Percentiles rank a stretch among this genome's conserved stretches.
These are phyloP conservation scores for Pelochelys cantorii DNA, from an alignment of 2,797 vertebrate species.

Conservation along the genomic window DNA sequence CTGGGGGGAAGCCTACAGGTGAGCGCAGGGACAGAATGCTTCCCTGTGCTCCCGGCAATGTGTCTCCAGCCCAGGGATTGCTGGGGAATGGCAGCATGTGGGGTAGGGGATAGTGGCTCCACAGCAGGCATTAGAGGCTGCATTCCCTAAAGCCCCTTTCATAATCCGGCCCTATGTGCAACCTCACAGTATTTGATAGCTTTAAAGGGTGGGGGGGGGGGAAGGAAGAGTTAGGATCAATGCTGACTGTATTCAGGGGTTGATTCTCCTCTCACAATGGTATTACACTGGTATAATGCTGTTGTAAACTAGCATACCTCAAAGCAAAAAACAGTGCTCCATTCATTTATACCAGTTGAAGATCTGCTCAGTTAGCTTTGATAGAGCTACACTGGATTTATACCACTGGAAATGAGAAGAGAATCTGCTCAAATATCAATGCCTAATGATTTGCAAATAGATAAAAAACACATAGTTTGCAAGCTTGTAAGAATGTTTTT, in stretches of 20 bases:
- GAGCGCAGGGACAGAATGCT: no score
- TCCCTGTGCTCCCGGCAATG: no score
- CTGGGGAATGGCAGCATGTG: no score
- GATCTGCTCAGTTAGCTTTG: background rate
- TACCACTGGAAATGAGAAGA: background rate
- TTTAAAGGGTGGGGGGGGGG: background rate
- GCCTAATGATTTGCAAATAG: background rate
- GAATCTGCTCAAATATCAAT: background rate
- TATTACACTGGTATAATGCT: background rate
- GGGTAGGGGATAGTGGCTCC: no score
- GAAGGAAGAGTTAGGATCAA: fast-evolving
- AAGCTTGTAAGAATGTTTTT: background rate
- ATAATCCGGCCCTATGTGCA: background rate
- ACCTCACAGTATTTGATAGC: background rate
- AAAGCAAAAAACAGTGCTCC: background rate
- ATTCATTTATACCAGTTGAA: background rate
- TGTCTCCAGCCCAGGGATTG: no score
- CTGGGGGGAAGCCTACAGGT: no score
- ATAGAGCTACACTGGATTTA: background rate
- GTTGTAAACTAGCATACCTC: fast-evolving
- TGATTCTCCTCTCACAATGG: background rate
- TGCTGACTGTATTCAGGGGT: background rate
- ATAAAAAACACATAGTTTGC: background rate
- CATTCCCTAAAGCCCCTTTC: no score
- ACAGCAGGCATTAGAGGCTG: no score